Evolutionary conservation across 2,113 vertebrate species (phyloP), one percentile per base, ranked within the genome.

Genomic region (Hucho hucho): DNA sequence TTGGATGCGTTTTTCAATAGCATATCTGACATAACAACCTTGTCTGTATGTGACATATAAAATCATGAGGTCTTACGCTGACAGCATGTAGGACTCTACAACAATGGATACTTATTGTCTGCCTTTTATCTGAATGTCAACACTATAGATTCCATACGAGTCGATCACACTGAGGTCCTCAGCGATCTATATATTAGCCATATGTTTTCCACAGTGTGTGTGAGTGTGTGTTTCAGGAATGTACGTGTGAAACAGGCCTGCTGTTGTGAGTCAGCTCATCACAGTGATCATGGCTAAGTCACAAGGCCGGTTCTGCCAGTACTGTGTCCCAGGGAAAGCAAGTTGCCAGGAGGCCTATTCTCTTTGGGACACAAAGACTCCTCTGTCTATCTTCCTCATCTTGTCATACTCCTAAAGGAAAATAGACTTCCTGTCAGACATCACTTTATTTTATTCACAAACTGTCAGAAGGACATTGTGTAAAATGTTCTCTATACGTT

Each of bases 261-360:
- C 43, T 69, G 75, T 86, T 86, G 73, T 81, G 66, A 77, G 74
- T 32, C 47, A 56, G 58, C 67, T 63, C 68, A 73, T 79, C 28
- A 76, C 71, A 76, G 75, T 22, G 78, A 89, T 92, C 91, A 92
- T 75, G 68, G 65, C 69, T 26, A 11, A 56, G 89, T 93, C 92
- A 93, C 88, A 90, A 70, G 89, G 78, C 69, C 29, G 0, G 53
- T 63, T 68, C 64, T 37, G 6, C 13, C 73, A 67, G 47, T 70
- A 72, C 49, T 29, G 68, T 69, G 73, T 69, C 46, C 64, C 20
- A 6, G 75, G 58, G 24, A 76, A 80, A 75, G 73, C 75, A 80
- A 71, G 64, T 71, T 56, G 77, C 71, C 71, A 53, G 69, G 73
- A 76, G 77, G 72, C 49, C 53, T 66, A 28, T 72, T 71, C 72